Conservation (phyloP, 1,140 invertebrate genomes). For the Tribolium castaneum region DNA sequence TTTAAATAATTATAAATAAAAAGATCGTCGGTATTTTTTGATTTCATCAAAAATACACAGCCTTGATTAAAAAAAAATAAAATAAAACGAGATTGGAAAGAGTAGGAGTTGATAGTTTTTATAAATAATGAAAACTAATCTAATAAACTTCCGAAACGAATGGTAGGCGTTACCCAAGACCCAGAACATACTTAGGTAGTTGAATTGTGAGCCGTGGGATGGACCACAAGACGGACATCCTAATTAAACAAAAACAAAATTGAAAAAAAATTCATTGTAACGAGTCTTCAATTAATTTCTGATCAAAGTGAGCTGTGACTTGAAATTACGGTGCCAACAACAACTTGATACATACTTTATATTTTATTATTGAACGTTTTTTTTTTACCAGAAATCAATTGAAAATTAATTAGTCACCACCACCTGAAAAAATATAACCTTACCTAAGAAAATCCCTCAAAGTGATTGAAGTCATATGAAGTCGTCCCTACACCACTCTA, state of each 20-base stretch:
- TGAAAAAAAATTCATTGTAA: no score
- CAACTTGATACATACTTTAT: no score
- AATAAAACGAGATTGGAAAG: not conserved
- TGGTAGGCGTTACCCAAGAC: conserved; percentile 66
- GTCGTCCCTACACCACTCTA: conserved; percentile 56
- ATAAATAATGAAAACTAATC: conserved; percentile 32
- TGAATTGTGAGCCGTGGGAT: conserved; percentile 81
- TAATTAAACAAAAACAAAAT: conserved; percentile 64
- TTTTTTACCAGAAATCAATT: conserved; percentile 4
- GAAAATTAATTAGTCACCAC: conserved; percentile 37
- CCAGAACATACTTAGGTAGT: conserved; percentile 81
- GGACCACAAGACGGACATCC: conserved; percentile 80
- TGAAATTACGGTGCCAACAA: no score
- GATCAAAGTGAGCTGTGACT: not conserved
- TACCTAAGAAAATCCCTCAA: not conserved
- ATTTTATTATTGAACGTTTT: no score
- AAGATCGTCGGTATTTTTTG: conserved; percentile 43
- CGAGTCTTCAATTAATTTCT: no score
- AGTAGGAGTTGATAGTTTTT: not conserved
- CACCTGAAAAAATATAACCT: conserved; percentile 8
- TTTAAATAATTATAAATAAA: not conserved
- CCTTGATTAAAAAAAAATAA: conserved; percentile 39
- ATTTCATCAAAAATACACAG: conserved; percentile 50
- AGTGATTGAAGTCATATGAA: conserved; percentile 6
- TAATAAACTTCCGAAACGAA: conserved; percentile 16